These are phyloP conservation scores for Cavia aperea DNA, from an alignment of 2,113 vertebrate species.

Conservation along the genomic window DNA sequence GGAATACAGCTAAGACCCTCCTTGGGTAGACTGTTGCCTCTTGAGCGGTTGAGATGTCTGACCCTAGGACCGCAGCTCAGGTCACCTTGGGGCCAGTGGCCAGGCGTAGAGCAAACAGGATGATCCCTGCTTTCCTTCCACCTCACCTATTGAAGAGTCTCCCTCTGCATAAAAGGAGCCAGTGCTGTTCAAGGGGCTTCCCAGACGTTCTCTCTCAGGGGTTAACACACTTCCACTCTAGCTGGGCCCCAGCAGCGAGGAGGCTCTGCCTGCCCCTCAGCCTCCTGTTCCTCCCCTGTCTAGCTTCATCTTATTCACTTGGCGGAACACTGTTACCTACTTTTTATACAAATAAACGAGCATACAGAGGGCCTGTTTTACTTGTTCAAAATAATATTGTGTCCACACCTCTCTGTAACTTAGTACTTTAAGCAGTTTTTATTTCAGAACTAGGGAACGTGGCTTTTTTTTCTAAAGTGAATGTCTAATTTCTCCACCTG, in stretches of 20 bases:
- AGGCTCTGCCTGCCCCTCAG: background rate
- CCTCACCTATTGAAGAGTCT: background rate
- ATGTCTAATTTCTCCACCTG: background rate
- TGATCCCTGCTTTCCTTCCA: background rate
- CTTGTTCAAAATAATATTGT: background rate
- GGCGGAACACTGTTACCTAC: background rate
- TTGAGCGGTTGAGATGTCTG: background rate
- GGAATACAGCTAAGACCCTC: background rate
- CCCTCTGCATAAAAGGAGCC: background rate
- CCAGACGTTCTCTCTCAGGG: conserved; percentile 30
- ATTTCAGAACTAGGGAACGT: conserved; percentile 10
- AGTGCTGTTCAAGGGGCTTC: background rate
- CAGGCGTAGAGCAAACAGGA: background rate
- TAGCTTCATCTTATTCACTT: background rate
- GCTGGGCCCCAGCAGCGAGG: background rate
- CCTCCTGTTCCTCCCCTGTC: background rate
- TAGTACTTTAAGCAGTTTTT: conserved; percentile 27
- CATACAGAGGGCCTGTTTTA: background rate
- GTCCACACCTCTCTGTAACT: background rate
- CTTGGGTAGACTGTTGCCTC: conserved; percentile 13
- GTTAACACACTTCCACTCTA: conserved; percentile 36
- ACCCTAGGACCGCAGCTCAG: background rate
- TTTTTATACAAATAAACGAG: background rate
- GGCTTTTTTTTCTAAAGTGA: background rate
- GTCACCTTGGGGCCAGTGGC: background rate